Conservation (phyloP, 1,140 invertebrate genomes). For the Brachionus manjavacas region DNA sequence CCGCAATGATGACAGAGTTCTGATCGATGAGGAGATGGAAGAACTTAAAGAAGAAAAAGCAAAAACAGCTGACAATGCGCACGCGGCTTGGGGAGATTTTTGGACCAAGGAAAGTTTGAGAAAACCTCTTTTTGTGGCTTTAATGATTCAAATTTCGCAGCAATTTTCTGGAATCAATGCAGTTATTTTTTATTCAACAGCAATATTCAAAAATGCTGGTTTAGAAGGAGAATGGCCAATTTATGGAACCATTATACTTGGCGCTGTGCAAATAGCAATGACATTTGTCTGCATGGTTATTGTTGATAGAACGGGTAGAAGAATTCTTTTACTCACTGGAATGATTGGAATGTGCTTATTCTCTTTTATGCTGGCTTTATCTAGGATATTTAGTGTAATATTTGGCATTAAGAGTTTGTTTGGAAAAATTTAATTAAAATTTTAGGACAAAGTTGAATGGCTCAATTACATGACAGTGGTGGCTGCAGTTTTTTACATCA, state of each 20-base stretch:
- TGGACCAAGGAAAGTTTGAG: constrained; percentile 57
- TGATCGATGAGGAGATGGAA: constrained; percentile 48
- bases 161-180: constrained; percentile 65
- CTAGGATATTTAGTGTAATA: constrained; percentile 31
- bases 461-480: constrained; percentile 78
- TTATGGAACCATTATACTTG: constrained; percentile 69
- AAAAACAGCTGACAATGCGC: neutral
- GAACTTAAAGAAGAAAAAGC: constrained; percentile 48
- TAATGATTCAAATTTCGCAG: constrained; percentile 78
- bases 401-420: constrained; percentile 2
- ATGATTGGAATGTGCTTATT: constrained; percentile 55
- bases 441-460: constrained; percentile 68
- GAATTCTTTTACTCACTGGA: constrained; percentile 71
- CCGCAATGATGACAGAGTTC: neutral
- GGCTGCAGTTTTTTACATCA: constrained; percentile 74
- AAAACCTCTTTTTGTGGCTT: constrained; percentile 72
- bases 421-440: constrained; percentile 19
- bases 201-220: constrained; percentile 66
- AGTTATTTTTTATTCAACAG: constrained; percentile 63
- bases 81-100: constrained; percentile 11
- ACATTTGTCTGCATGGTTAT: constrained; percentile 58
- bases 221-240: constrained; percentile 62
- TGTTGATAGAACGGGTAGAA: constrained; percentile 66
- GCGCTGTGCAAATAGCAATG: constrained; percentile 68
- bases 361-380: constrained; percentile 7